Evolutionary conservation across 2,113 vertebrate genomes (phyloP), one percentile per base, ranked within the genome.

Genomic region (Microcebus jonahi): DNA sequence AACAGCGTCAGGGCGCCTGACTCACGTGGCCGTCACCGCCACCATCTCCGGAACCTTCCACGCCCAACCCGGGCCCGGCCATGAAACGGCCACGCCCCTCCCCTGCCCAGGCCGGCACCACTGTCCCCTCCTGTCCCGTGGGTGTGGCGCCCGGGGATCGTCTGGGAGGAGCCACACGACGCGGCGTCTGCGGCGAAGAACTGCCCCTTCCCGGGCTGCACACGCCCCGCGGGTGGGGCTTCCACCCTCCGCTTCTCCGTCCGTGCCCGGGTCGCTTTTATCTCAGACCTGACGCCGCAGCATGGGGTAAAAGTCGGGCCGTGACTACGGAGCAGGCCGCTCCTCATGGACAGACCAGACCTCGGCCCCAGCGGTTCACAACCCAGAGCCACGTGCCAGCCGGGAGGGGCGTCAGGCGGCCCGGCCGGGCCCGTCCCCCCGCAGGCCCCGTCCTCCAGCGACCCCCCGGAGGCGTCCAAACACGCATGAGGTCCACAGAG

Each of bases 11-110:
- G 7, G 20, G 14, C 6, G 3, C 17, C 34, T 21, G n/a, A 20
- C 0, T 12, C 2, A 6, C 9, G 20, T 11, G 23, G 10, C 11
- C 10, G 1, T 36, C 34, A 57, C 50, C 5, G 3, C 2, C 29
- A 0, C 34, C 45, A 1, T 53, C 48, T 61, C 42, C 25, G 1
- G 27, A 10, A 27, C 23, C 31, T 8, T 23, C 11, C 79, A 48
- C 39, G 76, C 14, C 29, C 34, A 45, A 36, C 21, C 12, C 7
- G 15, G 34, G 9, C 68, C 27, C 14, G 2, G 34, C 25, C 68
- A 9, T 2, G 0, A 79, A 3, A 18, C 39, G 18, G 21, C 34
- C 68, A 42, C 2, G n/a, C 79, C 31, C 53, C 2, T 45, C 8
- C 45, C 45, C 15, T 8, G 15, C 27, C 36, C 71, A 15, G 39